phyloP scores from a whole-genome alignment of 2,797 vertebrate species.

The Sebastes matsubarae region DNA sequence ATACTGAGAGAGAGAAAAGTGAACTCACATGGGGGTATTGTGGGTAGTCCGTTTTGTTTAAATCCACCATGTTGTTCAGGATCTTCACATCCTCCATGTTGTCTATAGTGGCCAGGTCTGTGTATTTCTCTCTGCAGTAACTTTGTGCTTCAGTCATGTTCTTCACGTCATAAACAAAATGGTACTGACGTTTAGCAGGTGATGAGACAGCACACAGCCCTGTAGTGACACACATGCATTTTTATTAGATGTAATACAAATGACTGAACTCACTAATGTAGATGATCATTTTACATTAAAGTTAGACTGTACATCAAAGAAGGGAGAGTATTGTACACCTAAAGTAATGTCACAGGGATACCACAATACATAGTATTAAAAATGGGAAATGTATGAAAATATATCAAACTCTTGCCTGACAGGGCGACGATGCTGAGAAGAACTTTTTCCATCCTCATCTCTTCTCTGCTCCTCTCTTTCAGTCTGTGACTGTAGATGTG shows the following conservation, averaged over 20 bases:
- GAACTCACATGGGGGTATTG: background rate
- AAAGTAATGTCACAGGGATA: too few species aligned
- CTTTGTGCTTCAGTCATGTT: slow-evolving; percentile 23
- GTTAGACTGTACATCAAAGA: too few species aligned
- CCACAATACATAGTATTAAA: too few species aligned
- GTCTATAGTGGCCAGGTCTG: slow-evolving; percentile 37
- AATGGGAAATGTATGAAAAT: too few species aligned
- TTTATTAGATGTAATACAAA: background rate
- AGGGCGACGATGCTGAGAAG: too few species aligned
- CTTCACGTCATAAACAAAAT: slow-evolving; percentile 25
- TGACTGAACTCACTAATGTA: too few species aligned
- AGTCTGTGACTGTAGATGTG: too few species aligned
- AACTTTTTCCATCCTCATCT: too few species aligned
- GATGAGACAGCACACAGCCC: slow-evolving; percentile 8
- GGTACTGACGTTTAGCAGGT: background rate
- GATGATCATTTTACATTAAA: too few species aligned
- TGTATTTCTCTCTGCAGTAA: slow-evolving; percentile 32
- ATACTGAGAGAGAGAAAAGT: background rate
- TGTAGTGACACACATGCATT: background rate
- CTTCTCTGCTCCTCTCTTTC: too few species aligned
- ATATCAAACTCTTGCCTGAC: too few species aligned
- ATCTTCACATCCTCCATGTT: slow-evolving; percentile 8
- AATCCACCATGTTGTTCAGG: slow-evolving; percentile 12
- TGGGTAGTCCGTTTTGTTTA: background rate
- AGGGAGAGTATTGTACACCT: too few species aligned